Percentiles rank a stretch among this genome's conserved stretches.
Conservation (phyloP, 2,113 vertebrate genomes). For the Mionectes macconnelli region DNA sequence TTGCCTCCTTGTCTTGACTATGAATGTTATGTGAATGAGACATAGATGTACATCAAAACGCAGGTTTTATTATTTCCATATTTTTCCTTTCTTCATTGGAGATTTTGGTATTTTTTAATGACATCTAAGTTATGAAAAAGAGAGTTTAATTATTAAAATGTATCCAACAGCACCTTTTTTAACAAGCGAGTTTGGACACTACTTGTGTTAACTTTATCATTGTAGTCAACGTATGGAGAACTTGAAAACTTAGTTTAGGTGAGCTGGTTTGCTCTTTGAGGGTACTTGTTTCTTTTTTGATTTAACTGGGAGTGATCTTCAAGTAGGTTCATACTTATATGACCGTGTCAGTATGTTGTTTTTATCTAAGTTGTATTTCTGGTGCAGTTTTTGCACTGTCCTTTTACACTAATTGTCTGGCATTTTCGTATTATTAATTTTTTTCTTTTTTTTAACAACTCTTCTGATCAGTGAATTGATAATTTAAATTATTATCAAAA, state of each 20-base stretch:
- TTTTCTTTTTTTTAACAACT: background rate
- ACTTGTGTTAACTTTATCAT: background rate
- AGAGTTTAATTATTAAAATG: background rate
- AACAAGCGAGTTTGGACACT: background rate
- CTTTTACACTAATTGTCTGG: background rate
- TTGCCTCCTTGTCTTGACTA: background rate
- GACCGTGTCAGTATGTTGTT: background rate
- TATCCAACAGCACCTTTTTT: background rate
- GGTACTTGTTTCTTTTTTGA: background rate
- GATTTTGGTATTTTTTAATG: background rate
- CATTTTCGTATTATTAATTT: background rate
- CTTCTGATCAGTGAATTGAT: background rate
- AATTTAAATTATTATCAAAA: background rate
- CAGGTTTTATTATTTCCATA: background rate
- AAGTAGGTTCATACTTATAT: background rate
- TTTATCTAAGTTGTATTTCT: background rate
- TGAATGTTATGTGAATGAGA: background rate
- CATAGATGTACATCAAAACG: background rate
- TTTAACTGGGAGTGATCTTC: background rate
- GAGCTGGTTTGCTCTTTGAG: background rate
- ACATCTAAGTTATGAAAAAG: background rate
- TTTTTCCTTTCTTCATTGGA: background rate
- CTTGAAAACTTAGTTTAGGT: background rate
- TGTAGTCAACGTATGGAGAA: background rate
- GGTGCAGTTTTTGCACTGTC: background rate